Percentiles rank a stretch among this genome's conserved stretches.
phyloP scores from a whole-genome alignment of 2,113 vertebrate species.

The Myrmecobius fasciatus region DNA sequence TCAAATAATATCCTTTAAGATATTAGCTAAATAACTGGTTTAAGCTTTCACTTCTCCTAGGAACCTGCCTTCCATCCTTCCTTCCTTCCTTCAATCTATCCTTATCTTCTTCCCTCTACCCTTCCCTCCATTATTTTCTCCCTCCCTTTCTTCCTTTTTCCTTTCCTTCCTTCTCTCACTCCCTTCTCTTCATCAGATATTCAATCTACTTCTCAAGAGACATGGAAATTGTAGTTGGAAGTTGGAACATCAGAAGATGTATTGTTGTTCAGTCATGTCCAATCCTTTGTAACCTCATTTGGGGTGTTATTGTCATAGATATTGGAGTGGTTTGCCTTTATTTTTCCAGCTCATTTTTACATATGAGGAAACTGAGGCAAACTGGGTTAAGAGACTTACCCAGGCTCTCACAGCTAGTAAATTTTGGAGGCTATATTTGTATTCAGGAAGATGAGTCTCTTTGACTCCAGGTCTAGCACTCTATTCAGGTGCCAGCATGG shows the following conservation, averaged over 20 bases:
- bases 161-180: background rate
- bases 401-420: background rate
- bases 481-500: background rate
- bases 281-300: background rate
- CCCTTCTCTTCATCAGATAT: no score
- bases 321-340: background rate
- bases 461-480: rapidly evolving
- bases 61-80: no score
- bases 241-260: background rate
- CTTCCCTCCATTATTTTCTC: background rate
- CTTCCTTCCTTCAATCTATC: no score
- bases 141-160: background rate
- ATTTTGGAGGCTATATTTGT: background rate
- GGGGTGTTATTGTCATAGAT: background rate
- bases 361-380: background rate
- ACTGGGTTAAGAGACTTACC: background rate
- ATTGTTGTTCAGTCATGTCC: background rate
- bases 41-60: background rate
- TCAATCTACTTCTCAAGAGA: no score
- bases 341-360: background rate
- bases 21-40: background rate
- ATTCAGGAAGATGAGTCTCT: background rate
- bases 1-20: background rate
- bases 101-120: no score
- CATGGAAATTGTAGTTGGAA: no score